Conservation (phyloP, 2,797 vertebrate genomes). For the Holocentrus rufus region DNA sequence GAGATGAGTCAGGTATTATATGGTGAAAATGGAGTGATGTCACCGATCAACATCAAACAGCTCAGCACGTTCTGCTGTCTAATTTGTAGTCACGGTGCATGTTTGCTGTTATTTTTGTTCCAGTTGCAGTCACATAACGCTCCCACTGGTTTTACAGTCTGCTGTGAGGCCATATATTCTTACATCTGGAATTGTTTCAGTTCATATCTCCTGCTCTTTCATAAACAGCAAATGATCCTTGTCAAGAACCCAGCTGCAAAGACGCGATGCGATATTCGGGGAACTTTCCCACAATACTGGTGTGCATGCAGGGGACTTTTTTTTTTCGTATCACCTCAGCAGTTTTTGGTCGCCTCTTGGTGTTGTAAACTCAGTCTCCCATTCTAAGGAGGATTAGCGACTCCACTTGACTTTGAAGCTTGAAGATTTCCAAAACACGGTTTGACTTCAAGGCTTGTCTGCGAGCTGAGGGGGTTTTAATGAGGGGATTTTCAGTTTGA, state of each 20-base stretch:
- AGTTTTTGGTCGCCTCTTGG: constrained; percentile 52
- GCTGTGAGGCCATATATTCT: constrained; percentile 3
- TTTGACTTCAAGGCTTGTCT: constrained; percentile 65
- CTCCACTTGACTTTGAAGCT: constrained; percentile 72
- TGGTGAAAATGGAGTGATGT: not conserved
- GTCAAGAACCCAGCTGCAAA: constrained; percentile 9
- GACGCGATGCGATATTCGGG: constrained; percentile 21
- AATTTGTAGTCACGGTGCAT: too few species aligned
- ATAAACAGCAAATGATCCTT: not conserved
- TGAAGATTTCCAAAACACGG: constrained; percentile 68
- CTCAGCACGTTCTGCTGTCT: too few species aligned
- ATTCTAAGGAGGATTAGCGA: constrained; percentile 67
- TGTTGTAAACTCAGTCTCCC: constrained; percentile 58
- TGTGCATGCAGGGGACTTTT: constrained; percentile 26
- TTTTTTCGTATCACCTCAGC: constrained; percentile 56
- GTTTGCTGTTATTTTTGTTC: constrained; percentile 12
- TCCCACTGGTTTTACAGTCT: constrained; percentile 17
- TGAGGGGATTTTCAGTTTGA: constrained; percentile 71
- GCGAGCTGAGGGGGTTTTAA: constrained; percentile 62
- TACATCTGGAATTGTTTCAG: not conserved
- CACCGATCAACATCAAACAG: not conserved
- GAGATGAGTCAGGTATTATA: constrained; percentile 1
- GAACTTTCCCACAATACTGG: constrained; percentile 44
- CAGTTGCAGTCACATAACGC: constrained; percentile 20
- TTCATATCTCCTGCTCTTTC: not conserved